phyloP scores from a whole-genome alignment of 2,113 vertebrate species.

The Mirza zaza region DNA sequence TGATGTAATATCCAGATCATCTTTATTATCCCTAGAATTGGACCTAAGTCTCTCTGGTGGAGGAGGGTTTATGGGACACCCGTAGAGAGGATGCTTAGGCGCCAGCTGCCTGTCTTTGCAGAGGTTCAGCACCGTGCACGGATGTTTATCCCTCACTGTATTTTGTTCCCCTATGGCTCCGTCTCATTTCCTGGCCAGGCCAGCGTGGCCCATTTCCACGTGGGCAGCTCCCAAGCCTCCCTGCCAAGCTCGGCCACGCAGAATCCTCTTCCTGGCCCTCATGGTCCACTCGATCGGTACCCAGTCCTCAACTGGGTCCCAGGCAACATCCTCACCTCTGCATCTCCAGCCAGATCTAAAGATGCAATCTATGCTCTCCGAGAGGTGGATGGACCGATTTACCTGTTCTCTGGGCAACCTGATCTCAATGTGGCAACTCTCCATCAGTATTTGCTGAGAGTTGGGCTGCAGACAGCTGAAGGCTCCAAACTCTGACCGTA shows the following conservation, averaged over 20 bases:
- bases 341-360: neutral
- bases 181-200: neutral
- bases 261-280: neutral
- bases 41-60: neutral
- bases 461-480: neutral
- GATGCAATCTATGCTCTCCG: neutral
- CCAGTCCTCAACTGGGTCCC: neutral
- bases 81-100: neutral
- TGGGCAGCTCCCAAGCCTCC: neutral
- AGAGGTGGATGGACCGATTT: no score
- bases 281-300: neutral
- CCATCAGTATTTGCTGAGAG: neutral
- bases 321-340: no score
- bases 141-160: no score
- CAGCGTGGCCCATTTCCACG: neutral
- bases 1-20: neutral
- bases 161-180: neutral
- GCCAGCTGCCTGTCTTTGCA: neutral
- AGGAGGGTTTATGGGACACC: neutral
- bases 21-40: neutral
- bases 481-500: neutral
- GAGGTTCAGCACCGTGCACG: no score
- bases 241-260: neutral
- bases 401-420: neutral
- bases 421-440: neutral